Conservation (phyloP, 2,113 vertebrate genomes). For the Oryzias celebensis region DNA sequence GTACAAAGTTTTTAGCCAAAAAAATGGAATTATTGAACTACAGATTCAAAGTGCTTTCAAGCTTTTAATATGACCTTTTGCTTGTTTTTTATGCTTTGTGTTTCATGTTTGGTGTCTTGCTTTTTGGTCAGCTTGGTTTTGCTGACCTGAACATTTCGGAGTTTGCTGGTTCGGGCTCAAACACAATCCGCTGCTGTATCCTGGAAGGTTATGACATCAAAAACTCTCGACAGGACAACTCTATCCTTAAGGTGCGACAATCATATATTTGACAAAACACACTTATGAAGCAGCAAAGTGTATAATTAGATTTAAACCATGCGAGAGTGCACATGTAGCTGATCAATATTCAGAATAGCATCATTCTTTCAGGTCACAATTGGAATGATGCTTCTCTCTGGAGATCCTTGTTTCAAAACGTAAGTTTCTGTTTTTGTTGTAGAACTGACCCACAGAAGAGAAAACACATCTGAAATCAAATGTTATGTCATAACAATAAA, state of each 20-base stretch:
- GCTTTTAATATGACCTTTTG: background rate
- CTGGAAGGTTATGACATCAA: conserved; percentile 97
- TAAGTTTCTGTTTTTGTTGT: conserved; percentile 68
- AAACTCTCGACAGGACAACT: conserved; percentile 97
- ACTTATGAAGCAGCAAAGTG: background rate
- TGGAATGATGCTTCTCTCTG: conserved; percentile 93
- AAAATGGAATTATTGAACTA: background rate
- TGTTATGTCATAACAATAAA: background rate
- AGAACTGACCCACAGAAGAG: background rate
- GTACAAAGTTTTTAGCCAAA: too few relatives aligned
- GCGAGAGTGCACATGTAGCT: background rate
- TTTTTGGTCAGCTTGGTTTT: conserved; percentile 85
- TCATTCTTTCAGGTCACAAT: conserved; percentile 84
- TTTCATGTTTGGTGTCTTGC: background rate
- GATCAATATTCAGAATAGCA: background rate
- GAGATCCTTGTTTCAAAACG: conserved; percentile 98
- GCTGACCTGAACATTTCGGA: conserved; percentile 95
- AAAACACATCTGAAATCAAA: too few relatives aligned
- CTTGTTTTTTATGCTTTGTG: background rate
- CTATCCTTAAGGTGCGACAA: conserved; percentile 87
- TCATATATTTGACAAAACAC: background rate
- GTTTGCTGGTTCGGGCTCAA: conserved; percentile 92
- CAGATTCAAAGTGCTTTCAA: background rate
- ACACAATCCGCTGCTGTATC: conserved; percentile 89
- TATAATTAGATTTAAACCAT: too few relatives aligned